Percentiles rank a stretch among this genome's conserved stretches.
Evolutionary conservation across 35 echinoderm and acorn worm species (phyloP).

Genomic region (Anneissia japonica): DNA sequence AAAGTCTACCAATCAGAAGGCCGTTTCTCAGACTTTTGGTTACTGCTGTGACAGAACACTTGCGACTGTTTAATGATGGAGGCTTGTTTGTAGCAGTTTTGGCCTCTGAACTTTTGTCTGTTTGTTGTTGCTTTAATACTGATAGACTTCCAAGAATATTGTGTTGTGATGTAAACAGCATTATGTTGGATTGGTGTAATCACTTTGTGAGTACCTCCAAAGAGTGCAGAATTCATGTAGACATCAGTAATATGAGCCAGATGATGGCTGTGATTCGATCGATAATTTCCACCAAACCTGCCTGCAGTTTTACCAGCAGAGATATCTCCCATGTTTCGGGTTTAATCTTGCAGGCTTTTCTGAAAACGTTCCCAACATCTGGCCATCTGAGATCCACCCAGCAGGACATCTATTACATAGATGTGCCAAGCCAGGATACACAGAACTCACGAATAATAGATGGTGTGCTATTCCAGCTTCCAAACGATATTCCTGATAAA

Average conservation of each 20-base stretch:
- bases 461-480: conserved; percentile 55
- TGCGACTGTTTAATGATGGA: conserved; percentile 60
- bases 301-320: conserved; percentile 24
- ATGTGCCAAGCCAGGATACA: conserved; percentile 12
- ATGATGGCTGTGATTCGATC: conserved; percentile 50
- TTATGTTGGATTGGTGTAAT: conserved; percentile 32
- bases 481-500: background rate
- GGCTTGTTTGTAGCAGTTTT: conserved; percentile 65
- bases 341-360: conserved; percentile 59
- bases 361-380: conserved; percentile 10
- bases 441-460: conserved; percentile 22
- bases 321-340: conserved; percentile 40
- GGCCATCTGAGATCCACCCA: conserved; percentile 1
- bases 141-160: conserved; percentile 48
- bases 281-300: conserved; percentile 58
- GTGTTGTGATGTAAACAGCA: conserved; percentile 60
- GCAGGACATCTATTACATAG: conserved; percentile 19
- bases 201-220: conserved; percentile 9
- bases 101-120: conserved; percentile 33
- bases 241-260: conserved; percentile 12
- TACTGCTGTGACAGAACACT: conserved; percentile 50
- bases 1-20: conserved; percentile 36
- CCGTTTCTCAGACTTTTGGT: conserved; percentile 60
- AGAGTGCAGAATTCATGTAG: conserved; percentile 16
- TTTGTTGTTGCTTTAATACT: background rate